phyloP scores from a whole-genome alignment of 2,888 invertebrate genomes.

The Nasonovia ribisnigri region DNA sequence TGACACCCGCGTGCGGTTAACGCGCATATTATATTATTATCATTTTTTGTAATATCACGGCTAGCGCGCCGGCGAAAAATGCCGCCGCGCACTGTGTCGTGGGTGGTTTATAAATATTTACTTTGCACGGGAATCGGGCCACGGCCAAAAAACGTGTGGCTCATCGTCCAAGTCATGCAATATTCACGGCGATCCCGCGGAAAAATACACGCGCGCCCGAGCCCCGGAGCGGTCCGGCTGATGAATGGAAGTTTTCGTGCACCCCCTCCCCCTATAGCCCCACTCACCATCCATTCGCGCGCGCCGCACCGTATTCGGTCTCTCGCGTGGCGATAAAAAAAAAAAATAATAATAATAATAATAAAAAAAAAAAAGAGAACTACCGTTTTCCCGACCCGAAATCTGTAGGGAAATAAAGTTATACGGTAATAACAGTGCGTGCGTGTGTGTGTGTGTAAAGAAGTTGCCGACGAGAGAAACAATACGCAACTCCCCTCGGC shows the following conservation, averaged over 20 bases:
- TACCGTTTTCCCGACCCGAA: slow-evolving; percentile 8
- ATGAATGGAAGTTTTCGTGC: slow-evolving; percentile 44
- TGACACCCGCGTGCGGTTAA: neutral
- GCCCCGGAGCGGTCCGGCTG: slow-evolving; percentile 45
- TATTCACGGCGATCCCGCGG: slow-evolving; percentile 42
- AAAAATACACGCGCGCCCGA: neutral
- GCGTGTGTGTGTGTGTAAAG: neutral
- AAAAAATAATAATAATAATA: neutral
- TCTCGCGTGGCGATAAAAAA: slow-evolving; percentile 21
- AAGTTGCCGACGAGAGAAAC: neutral
- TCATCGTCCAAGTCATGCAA: slow-evolving; percentile 46
- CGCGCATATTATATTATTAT: neutral
- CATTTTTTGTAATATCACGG: too few relatives aligned
- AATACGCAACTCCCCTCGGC: neutral
- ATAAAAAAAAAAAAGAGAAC: neutral
- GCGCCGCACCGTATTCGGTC: neutral
- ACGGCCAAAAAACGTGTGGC: slow-evolving; percentile 28
- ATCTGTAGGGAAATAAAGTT: slow-evolving; percentile 60
- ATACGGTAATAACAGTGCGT: slow-evolving; percentile 26
- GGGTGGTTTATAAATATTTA: slow-evolving; percentile 54
- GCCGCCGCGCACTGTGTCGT: neutral
- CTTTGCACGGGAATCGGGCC: slow-evolving; percentile 30
- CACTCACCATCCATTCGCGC: neutral
- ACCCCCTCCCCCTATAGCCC: neutral
- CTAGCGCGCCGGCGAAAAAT: neutral